Conservation (phyloP, 1,140 invertebrate species). For the Scylla paramamosain region DNA sequence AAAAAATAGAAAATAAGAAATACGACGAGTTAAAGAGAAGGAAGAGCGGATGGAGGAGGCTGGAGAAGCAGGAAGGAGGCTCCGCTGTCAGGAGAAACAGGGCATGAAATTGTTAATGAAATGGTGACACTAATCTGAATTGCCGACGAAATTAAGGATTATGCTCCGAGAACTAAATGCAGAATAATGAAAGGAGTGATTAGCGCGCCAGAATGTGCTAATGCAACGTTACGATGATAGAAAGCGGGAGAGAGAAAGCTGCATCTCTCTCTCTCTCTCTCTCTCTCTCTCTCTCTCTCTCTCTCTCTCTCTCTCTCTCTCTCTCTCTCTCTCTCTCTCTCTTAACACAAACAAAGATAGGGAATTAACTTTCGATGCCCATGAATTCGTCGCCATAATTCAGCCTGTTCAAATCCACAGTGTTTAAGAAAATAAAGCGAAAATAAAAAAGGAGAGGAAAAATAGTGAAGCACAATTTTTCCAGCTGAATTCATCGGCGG, state of each 20-base stretch:
- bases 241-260: background rate
- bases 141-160: conserved; percentile 22
- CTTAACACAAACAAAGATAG: background rate
- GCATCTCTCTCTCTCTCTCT: background rate
- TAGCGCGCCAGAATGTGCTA: background rate
- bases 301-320: background rate
- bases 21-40: background rate
- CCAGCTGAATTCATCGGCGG: background rate
- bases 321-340: conserved; percentile 32
- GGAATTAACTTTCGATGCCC: conserved; percentile 6
- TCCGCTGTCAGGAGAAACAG: background rate
- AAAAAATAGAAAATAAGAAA: background rate
- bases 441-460: background rate
- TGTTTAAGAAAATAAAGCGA: background rate
- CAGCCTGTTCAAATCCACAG: background rate
- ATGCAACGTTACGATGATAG: background rate
- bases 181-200: background rate
- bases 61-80: background rate
- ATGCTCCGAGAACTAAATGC: background rate
- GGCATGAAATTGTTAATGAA: conserved; percentile 49
- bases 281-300: background rate
- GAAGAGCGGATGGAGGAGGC: background rate
- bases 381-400: conserved; percentile 1
- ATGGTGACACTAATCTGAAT: conserved; percentile 26
- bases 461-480: background rate